phyloP scores from a whole-genome alignment of 2,888 invertebrate genomes.

The Aphodius granarius region DNA sequence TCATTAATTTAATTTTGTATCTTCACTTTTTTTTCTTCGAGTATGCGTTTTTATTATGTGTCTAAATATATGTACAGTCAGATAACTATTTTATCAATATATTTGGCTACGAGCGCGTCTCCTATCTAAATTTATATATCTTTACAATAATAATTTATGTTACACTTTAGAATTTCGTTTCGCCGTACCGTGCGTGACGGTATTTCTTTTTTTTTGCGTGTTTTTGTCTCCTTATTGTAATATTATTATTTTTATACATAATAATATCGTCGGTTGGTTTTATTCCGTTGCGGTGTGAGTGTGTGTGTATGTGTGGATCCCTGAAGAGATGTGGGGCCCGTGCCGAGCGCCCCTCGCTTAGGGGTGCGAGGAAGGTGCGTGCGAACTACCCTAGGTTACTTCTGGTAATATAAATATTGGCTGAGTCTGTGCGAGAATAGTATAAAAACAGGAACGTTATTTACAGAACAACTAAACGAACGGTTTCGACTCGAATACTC shows the following conservation, averaged over 20 bases:
- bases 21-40: conserved; percentile 28
- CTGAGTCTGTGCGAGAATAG: conserved; percentile 37
- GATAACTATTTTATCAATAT: conserved; percentile 35
- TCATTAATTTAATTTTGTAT: conserved; percentile 3
- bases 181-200: conserved; percentile 40
- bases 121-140: conserved; percentile 48
- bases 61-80: conserved; percentile 48
- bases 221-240: conserved; percentile 27
- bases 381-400: conserved; percentile 43
- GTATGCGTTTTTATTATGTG: conserved; percentile 41
- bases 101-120: conserved; percentile 51
- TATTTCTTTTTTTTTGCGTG: conserved; percentile 28
- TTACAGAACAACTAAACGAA: conserved; percentile 25
- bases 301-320: conserved; percentile 41
- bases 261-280: conserved; percentile 13
- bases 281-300: background rate
- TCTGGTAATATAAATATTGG: conserved; percentile 23
- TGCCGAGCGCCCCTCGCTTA: conserved; percentile 29
- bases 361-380: conserved; percentile 41
- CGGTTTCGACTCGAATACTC: conserved; percentile 1
- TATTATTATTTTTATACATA: conserved; percentile 16
- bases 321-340: conserved; percentile 36
- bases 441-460: conserved; percentile 40
- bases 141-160: conserved; percentile 50
- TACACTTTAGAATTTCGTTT: conserved; percentile 57